A percentile compares a stretch with the other conserved stretches of the same genome.
Conservation (phyloP, 2,113 vertebrate genomes). For the Guaruba guarouba region DNA sequence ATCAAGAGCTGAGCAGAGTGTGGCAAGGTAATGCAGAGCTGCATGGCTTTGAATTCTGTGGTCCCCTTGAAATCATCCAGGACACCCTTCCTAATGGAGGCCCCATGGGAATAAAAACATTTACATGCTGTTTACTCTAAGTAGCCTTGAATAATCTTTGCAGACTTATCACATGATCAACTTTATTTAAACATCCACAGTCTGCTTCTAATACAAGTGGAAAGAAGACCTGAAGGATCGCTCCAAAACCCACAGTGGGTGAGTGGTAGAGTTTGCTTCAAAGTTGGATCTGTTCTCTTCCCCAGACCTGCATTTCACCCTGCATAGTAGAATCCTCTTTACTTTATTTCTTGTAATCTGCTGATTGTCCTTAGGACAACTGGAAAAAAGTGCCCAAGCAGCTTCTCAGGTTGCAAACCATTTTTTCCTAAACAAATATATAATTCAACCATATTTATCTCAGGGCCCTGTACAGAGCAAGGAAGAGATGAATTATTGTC, state of each 20-base stretch:
- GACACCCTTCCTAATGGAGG: background rate
- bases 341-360: background rate
- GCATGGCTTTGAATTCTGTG: accelerated
- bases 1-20: accelerated
- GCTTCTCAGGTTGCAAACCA: background rate
- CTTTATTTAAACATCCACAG: background rate
- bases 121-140: background rate
- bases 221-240: background rate
- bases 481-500: accelerated
- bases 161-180: background rate
- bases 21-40: accelerated
- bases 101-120: background rate
- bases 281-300: background rate
- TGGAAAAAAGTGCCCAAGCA: background rate
- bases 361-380: background rate
- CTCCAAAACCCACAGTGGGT: background rate
- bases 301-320: background rate
- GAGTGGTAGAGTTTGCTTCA: background rate
- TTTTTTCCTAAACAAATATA: background rate
- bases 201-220: accelerated
- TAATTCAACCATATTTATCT: background rate
- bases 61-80: background rate
- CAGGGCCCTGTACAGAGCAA: background rate
- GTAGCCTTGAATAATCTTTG: background rate
- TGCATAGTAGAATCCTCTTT: accelerated